Evolutionary conservation across 2,113 vertebrate species (phyloP).

Genomic region (Xenopus tropicalis): UCB_Xtro_10.0 CM004443.2:184379001-184379500

Average conservation of each 20-base stretch:
- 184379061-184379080: not conserved
- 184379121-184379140: not conserved
- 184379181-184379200: too few species aligned
- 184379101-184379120: not conserved
- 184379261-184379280: too few species aligned
- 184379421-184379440: conserved; percentile 80
- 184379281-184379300: too few species aligned
- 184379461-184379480: conserved; percentile 67
- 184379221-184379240: too few species aligned
- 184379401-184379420: conserved; percentile 75
- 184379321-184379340: too few species aligned
- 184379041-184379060: not conserved
- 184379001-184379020: not conserved
- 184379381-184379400: conserved; percentile 69
- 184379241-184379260: too few species aligned
- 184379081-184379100: not conserved
- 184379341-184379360: too few species aligned
- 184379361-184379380: not conserved
- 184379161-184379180: too few species aligned
- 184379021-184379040: not conserved
- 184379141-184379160: not conserved
- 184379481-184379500: conserved; percentile 78
- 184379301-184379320: too few species aligned
- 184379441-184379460: conserved; percentile 71
- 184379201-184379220: too few species aligned